A percentile compares a stretch with the other conserved stretches of the same genome.
phyloP scores from a whole-genome alignment of 2,113 vertebrate genomes.

The Peromyscus polionotus region DNA sequence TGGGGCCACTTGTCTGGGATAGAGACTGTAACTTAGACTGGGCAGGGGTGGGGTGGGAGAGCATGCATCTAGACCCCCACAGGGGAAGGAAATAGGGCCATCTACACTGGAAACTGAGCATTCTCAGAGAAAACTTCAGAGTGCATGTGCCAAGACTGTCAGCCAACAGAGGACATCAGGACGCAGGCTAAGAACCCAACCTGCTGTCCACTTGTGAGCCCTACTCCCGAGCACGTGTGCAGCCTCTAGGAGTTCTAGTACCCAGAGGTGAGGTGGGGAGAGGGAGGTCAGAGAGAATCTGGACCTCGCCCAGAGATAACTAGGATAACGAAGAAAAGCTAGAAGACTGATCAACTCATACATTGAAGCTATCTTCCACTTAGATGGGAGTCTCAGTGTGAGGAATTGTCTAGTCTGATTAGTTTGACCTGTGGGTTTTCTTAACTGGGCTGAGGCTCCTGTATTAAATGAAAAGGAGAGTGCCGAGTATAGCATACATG shows the following conservation, averaged over 20 bases:
- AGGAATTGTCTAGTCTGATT: not conserved
- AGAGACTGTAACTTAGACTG: not conserved
- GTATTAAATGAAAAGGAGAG: not conserved
- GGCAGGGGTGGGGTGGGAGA: not conserved
- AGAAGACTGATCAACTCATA: too few relatives aligned
- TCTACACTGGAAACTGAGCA: not conserved
- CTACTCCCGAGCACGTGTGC: not conserved
- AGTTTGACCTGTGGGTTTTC: not conserved
- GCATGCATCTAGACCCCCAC: not conserved
- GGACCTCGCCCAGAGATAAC: not conserved
- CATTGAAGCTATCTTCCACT: not conserved
- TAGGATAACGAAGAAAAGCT: not conserved
- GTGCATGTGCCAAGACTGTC: not conserved
- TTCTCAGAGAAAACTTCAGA: not conserved
- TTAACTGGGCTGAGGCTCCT: not conserved
- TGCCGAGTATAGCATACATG: not conserved
- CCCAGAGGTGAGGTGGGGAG: not conserved
- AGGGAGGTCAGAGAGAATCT: not conserved
- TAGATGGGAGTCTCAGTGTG: not conserved
- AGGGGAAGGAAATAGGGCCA: not conserved
- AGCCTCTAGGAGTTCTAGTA: not conserved
- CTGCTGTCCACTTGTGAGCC: not conserved
- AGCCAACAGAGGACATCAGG: not conserved
- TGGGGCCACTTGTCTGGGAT: not conserved
- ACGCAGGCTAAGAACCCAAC: not conserved